Evolutionary conservation across 2,888 invertebrate species (phyloP), one percentile per base, ranked within the genome.

Genomic region (Cyrtodaria siliqua): DNA sequence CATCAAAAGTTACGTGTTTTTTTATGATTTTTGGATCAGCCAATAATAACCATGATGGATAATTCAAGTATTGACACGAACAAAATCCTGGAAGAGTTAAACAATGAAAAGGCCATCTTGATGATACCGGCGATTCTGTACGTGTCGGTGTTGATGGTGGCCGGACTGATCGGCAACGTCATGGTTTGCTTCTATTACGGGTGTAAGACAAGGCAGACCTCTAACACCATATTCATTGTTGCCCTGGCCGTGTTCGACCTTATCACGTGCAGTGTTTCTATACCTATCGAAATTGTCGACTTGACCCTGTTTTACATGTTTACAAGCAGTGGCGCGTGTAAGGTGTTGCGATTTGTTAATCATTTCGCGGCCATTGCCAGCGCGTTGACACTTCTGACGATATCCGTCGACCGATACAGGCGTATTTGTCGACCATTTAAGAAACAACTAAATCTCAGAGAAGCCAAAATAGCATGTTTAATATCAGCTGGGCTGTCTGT

Each of bases 281-380:
- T 89, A 56, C 89, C 89, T 0, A 75, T 86, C 1, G 89, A 89
- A 61, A 86, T 89, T 23, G 71, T 83, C 6, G 89, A 88, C 56
- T 59, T 89, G 9, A 64, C 86, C n/a, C 82, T 82, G 47, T 83
- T 84, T 44, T 82, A 79, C 59, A 85, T 77, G 49, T 89, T 86
- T 47, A 61, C 76, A 26, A 75, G 75, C 40, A 55, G 27, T 20
- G 77, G 69, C 1, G 82, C 84, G 2, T 89, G 89, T 56, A 83
- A 85, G 26, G 27, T 83, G 8, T 53, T 84, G 26, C 73, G 87
- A 20, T 82, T 85, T 33, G 33, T 84, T 6, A 85, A 83, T 40
- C 74, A 83, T 38, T 78, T 86, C 47, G 76, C 80, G 9, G 77
- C 83, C 0, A 73, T 85, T 24, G 78, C 78, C 18, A 87, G 86